Evolutionary conservation across 1,140 invertebrate species (phyloP), one percentile per base, ranked within the genome.

Genomic region (Ooceraea biroi): DNA sequence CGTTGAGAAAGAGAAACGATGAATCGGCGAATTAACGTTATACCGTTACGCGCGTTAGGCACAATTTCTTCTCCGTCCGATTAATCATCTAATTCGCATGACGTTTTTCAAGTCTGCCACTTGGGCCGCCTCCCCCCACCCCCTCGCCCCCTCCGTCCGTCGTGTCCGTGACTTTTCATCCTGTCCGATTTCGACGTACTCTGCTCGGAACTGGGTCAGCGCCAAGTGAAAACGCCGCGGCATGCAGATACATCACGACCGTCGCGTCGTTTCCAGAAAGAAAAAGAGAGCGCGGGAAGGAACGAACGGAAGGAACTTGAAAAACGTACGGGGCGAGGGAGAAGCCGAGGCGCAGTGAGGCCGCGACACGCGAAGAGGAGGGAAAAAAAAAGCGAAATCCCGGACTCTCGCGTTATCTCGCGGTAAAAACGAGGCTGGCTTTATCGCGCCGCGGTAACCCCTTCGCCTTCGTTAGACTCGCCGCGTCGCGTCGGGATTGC

Each of bases 151-250:
- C 82, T 22, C 19, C 27, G 3, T 73, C 27, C 55, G n/a, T 36
- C 46, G 44, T 58, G 84, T 85, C 89, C 85, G 73, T 65, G 74
- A 68, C 68, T 65, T 66, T 82, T 82, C 82, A 84, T 88, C 83
- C 74, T 87, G 82, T 14, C 25, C 22, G 68, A 77, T 80, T n/a
- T 52, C 27, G 72, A 77, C 55, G 36, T 19, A 27, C 2, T 7
- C 36, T 2, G 36, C 36, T 41, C 30, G 25, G 66, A 90, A 89
- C 91, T 91, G 60, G 91, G 91, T 90, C 90, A 73, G 36, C 30
- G 78, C 86, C 89, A 92, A 92, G 91, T 92, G 91, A 92, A 92
- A 92, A 90, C 88, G 74, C 80, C 8, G 55, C 83, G 84, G 82
- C 69, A 86, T 65, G 85, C 87, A 85, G 68, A 86, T 84, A 85